Conservation (phyloP, 2,797 vertebrate species). For the Chloroceryle inda region DNA sequence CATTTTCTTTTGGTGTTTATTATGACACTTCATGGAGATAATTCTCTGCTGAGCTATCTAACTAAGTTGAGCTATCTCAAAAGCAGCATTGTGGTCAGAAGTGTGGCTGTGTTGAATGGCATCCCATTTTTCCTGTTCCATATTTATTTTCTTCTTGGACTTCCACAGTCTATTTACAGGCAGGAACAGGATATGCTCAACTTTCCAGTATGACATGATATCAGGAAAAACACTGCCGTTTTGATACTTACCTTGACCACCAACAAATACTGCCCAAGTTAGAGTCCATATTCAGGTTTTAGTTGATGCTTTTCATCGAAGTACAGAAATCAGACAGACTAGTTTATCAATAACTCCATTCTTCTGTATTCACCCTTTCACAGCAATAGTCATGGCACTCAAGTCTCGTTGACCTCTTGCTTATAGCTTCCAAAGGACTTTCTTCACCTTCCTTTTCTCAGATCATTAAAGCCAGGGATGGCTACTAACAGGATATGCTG, state of each 20-base stretch:
- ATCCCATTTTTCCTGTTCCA: not conserved
- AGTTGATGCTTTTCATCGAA: not conserved
- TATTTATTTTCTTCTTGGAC: not conserved
- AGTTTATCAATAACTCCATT: not conserved
- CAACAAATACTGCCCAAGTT: not conserved
- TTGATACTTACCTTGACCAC: not conserved
- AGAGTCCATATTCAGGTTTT: not conserved
- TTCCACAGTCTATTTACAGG: conserved; percentile 5
- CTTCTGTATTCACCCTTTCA: not conserved
- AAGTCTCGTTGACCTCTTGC: not conserved
- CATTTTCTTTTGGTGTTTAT: not conserved
- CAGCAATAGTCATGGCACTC: not conserved
- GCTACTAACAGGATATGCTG: not conserved
- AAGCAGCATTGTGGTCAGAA: not conserved
- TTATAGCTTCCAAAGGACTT: not conserved
- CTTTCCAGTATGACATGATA: not conserved
- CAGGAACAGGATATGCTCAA: not conserved
- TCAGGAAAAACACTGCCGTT: not conserved
- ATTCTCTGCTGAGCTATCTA: not conserved
- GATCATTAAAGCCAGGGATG: not conserved
- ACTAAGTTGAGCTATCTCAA: not conserved
- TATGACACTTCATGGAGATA: not conserved
- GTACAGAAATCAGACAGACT: not conserved
- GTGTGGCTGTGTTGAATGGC: not conserved
- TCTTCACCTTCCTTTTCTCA: not conserved